A percentile compares a stretch with the other conserved stretches of the same genome.
Evolutionary conservation across 2,888 invertebrate genomes (phyloP).

Genomic region (Dicroscelio sp.): DNA sequence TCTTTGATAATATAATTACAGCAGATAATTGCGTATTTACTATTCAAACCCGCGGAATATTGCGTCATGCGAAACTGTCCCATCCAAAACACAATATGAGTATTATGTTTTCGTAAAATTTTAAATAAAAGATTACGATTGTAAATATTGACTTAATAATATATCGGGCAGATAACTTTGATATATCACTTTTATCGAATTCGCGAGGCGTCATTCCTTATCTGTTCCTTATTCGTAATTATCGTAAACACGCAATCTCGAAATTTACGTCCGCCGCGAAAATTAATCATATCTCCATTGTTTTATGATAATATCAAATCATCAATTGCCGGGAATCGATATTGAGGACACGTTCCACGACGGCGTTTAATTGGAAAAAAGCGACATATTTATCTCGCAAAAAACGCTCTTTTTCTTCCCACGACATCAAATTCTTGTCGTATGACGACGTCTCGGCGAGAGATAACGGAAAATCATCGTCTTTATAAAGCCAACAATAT

Average conservation of each 20-base stretch:
- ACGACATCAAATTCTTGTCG: no score
- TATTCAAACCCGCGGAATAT: no score
- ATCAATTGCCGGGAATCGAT: slow-evolving; percentile 14
- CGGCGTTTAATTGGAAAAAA: slow-evolving; percentile 5
- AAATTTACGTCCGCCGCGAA: not conserved
- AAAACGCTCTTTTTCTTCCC: not conserved
- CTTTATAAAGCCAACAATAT: not conserved
- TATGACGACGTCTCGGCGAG: not conserved
- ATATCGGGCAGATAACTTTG: not conserved
- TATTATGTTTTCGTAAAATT: not conserved
- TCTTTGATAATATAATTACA: no score
- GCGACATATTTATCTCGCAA: slow-evolving; percentile 9
- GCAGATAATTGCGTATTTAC: no score
- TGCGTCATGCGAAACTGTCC: no score
- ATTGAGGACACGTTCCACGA: not conserved
- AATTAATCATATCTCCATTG: slow-evolving; percentile 18
- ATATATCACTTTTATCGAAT: not conserved
- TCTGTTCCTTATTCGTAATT: slow-evolving; percentile 15
- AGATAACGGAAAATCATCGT: slow-evolving; percentile 2
- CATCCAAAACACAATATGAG: no score
- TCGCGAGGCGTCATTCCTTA: not conserved
- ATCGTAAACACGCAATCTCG: not conserved
- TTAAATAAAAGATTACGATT: not conserved
- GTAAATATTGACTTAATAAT: not conserved
- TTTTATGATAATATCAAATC: not conserved